These are phyloP conservation scores for Molanna angustata DNA, from an alignment of 2,888 invertebrate genomes.

Conservation along the genomic window DNA sequence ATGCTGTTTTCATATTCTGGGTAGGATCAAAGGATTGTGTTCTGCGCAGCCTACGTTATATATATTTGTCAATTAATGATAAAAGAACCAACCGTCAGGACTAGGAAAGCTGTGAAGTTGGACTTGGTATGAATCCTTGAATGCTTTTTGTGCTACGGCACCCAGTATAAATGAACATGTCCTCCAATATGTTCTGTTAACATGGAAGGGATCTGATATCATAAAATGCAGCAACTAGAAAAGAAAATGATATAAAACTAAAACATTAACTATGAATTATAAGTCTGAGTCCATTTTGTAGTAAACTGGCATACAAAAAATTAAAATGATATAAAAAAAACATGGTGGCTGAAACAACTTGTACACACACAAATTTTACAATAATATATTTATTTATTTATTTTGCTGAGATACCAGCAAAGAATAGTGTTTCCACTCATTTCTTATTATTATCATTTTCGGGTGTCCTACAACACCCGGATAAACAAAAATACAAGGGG, in stretches of 20 bases:
- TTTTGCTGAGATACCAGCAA: too few relatives aligned
- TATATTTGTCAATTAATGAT: too few relatives aligned
- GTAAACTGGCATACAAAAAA: not conserved
- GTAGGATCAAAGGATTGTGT: too few relatives aligned
- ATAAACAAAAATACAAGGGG: too few relatives aligned
- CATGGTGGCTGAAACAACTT: not conserved
- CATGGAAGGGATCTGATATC: constrained; percentile 56
- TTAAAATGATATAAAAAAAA: too few relatives aligned
- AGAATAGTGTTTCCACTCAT: too few relatives aligned
- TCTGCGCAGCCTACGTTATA: too few relatives aligned
- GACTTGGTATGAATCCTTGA: constrained; percentile 74
- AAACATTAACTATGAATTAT: not conserved
- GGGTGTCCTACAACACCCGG: too few relatives aligned
- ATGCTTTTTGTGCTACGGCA: constrained; percentile 69
- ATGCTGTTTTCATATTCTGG: too few relatives aligned
- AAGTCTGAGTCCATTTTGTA: not conserved
- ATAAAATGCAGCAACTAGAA: constrained; percentile 60
- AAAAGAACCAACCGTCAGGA: constrained; percentile 83
- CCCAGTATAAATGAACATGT: constrained; percentile 89
- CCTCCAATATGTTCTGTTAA: constrained; percentile 88
- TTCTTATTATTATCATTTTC: too few relatives aligned
- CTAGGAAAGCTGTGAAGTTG: constrained; percentile 88
- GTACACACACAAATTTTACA: not conserved
- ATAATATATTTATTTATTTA: too few relatives aligned
- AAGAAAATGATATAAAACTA: not conserved